phyloP scores from a whole-genome alignment of 2,113 vertebrate genomes.

The Neodontobutis hainanensis region DNA sequence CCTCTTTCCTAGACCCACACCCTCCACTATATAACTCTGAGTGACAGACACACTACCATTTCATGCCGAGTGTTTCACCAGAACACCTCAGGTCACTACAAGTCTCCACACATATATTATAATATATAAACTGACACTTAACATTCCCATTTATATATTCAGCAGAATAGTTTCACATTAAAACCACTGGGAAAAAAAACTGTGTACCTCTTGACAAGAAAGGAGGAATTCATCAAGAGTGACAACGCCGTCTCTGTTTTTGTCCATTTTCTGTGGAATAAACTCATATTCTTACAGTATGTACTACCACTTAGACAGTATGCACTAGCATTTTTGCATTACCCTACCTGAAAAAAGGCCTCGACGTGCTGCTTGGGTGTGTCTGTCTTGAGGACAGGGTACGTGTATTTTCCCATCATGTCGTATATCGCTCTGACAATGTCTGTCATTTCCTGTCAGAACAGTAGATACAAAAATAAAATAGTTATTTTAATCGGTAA shows the following conservation, averaged over 20 bases:
- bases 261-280: constrained; percentile 95
- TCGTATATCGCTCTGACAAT: constrained; percentile 97
- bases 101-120: no score
- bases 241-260: constrained; percentile 97
- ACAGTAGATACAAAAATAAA: neutral
- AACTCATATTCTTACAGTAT: constrained; percentile 12
- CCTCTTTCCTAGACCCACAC: no score
- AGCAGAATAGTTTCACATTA: neutral
- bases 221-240: constrained; percentile 97
- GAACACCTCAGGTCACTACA: no score
- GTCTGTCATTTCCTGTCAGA: constrained; percentile 92
- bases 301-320: neutral
- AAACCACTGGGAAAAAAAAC: neutral
- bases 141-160: neutral
- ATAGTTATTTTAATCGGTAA: neutral
- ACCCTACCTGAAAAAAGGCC: constrained; percentile 92
- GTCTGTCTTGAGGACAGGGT: constrained; percentile 91
- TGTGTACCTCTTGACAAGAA: constrained; percentile 93
- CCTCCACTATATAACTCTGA: no score
- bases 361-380: constrained; percentile 94
- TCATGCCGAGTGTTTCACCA: no score
- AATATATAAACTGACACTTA: constrained; percentile 1
- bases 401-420: constrained; percentile 98
- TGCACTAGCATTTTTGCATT: neutral
- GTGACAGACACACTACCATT: no score